phyloP scores from a whole-genome alignment of 92 coral and sea anemone species.

The Scolanthus callimorphus region DNA sequence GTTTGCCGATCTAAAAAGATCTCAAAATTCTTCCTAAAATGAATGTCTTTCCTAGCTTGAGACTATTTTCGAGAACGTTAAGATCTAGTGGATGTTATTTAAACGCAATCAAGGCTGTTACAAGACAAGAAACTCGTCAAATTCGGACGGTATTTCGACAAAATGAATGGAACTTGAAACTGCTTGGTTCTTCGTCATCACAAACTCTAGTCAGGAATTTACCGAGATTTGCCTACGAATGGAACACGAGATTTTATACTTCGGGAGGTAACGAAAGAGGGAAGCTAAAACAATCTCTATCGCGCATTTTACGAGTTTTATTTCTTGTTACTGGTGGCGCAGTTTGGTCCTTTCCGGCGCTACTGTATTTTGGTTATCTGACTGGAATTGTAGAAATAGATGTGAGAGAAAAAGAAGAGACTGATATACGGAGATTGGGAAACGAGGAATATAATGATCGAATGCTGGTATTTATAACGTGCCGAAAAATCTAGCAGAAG shows the following conservation, averaged over 20 bases:
- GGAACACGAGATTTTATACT: no score
- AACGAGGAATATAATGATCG: conserved; percentile 28
- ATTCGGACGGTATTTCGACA: no score
- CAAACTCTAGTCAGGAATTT: no score
- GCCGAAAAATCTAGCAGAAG: conserved; percentile 19
- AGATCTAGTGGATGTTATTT: background rate
- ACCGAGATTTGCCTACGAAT: no score
- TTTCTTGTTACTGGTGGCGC: conserved; percentile 63
- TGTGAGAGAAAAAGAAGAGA: conserved; percentile 40
- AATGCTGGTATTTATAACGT: conserved; percentile 42
- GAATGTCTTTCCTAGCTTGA: background rate
- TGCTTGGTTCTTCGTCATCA: no score
- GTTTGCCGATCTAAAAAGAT: background rate
- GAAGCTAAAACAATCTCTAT: conserved; percentile 28
- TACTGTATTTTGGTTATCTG: conserved; percentile 39
- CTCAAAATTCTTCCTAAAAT: background rate
- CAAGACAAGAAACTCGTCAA: background rate
- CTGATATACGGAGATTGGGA: conserved; percentile 4
- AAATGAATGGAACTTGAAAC: no score
- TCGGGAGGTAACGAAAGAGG: conserved; percentile 2
- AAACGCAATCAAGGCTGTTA: background rate
- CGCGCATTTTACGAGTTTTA: conserved; percentile 53
- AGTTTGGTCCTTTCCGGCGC: conserved; percentile 54
- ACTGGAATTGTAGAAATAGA: conserved; percentile 59
- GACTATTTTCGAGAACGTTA: background rate